These are phyloP conservation scores for Ophion slaviceki DNA, from an alignment of 2,888 invertebrate genomes.

Conservation along the genomic window DNA sequence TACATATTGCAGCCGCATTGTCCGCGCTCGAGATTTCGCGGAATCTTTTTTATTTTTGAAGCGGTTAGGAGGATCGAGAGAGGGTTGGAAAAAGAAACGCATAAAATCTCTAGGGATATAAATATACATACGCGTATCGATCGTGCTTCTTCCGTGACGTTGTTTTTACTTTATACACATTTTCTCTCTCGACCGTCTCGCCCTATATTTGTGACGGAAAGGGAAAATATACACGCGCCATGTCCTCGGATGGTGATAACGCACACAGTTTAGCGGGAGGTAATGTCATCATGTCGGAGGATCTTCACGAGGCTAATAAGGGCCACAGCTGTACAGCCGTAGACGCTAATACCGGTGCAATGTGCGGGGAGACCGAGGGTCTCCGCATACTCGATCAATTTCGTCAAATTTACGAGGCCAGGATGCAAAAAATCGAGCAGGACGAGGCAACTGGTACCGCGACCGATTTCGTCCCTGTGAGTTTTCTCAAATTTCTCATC, in stretches of 20 bases:
- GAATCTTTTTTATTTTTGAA: slow-evolving; percentile 47
- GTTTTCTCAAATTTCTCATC: slow-evolving; percentile 21
- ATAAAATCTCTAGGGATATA: slow-evolving; percentile 34
- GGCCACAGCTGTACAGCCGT: slow-evolving; percentile 65
- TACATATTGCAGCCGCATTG: slow-evolving; percentile 35
- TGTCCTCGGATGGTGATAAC: slow-evolving; percentile 65
- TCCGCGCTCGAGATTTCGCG: slow-evolving; percentile 41
- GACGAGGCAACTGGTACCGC: slow-evolving; percentile 70
- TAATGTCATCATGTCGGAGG: slow-evolving; percentile 45
- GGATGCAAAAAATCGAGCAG: slow-evolving; percentile 86
- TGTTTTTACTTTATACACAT: slow-evolving; percentile 17
- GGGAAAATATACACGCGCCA: slow-evolving; percentile 19
- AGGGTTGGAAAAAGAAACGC: slow-evolving; percentile 30
- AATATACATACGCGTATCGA: slow-evolving; percentile 30
- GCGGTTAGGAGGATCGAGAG: slow-evolving; percentile 58
- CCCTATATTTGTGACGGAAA: slow-evolving; percentile 34
- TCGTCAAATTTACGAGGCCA: slow-evolving; percentile 86
- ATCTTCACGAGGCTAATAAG: slow-evolving; percentile 37
- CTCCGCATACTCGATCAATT: slow-evolving; percentile 86
- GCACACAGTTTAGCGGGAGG: slow-evolving; percentile 51
- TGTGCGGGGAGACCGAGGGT: slow-evolving; percentile 75
- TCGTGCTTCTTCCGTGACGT: slow-evolving; percentile 17
- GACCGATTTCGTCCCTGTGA: slow-evolving; percentile 72
- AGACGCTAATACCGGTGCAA: slow-evolving; percentile 69
- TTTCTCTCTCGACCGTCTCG: slow-evolving; percentile 7